Conservation (phyloP, 2,888 invertebrate species). For the Rotaria magnacalcarata region DNA sequence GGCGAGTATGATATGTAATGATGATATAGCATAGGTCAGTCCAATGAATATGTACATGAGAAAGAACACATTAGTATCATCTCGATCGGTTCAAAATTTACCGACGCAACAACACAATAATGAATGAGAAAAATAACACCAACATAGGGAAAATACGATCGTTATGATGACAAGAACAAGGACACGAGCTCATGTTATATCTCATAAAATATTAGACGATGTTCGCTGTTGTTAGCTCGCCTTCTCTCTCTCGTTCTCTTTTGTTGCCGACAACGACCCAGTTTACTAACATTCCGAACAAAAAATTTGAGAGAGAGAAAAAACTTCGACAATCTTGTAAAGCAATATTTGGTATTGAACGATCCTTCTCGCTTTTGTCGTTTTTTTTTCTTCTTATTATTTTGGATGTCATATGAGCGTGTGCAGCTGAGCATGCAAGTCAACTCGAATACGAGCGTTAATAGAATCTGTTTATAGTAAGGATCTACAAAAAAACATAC, state of each 20-base stretch:
- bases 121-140: neutral
- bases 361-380: neutral
- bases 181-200: neutral
- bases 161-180: neutral
- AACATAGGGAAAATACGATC: neutral
- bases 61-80: neutral
- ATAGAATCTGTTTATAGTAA: conserved; percentile 10
- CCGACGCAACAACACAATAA: neutral
- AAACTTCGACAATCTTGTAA: neutral
- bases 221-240: neutral
- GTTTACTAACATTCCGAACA: neutral
- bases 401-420: neutral
- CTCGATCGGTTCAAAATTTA: neutral
- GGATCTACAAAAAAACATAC: neutral
- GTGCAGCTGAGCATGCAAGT: neutral
- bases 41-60: conserved; percentile 27
- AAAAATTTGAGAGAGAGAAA: neutral
- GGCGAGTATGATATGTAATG: conserved; percentile 30
- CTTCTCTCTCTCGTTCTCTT: neutral
- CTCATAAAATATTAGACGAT: neutral
- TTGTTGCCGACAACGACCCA: neutral
- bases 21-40: conserved; percentile 37
- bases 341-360: conserved; percentile 5
- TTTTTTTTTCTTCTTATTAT: neutral
- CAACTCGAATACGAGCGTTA: neutral